phyloP scores from a whole-genome alignment of 2,113 vertebrate species.

The Gasterosteus nipponicus region DNA sequence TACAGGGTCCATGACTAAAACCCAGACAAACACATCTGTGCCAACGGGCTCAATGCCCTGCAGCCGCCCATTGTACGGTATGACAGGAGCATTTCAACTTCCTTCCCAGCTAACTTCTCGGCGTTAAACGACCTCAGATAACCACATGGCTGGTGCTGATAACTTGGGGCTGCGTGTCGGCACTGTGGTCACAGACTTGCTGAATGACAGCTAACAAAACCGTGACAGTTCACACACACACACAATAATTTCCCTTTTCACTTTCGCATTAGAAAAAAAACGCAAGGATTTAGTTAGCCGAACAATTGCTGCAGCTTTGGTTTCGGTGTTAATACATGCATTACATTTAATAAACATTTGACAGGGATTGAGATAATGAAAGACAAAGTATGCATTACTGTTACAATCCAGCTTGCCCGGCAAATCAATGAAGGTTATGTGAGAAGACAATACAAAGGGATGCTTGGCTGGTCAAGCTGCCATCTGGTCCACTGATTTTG shows the following conservation, averaged over 20 bases:
- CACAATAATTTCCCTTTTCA: neutral
- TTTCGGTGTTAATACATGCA: neutral
- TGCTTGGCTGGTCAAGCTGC: constrained; percentile 32
- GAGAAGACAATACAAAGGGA: constrained; percentile 20
- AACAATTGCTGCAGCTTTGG: neutral
- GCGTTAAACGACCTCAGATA: constrained; percentile 35
- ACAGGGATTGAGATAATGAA: neutral
- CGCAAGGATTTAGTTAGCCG: neutral
- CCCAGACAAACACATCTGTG: neutral
- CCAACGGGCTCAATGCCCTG: neutral
- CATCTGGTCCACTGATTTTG: constrained; percentile 25
- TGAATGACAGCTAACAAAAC: constrained; percentile 1
- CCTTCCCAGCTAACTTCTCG: constrained; percentile 1
- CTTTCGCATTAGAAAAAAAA: neutral
- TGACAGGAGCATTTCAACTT: constrained; percentile 5
- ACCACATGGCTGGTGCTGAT: constrained; percentile 54
- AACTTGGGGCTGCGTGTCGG: neutral
- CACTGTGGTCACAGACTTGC: neutral
- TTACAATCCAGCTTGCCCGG: neutral
- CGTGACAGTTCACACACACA: neutral
- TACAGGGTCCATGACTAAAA: neutral
- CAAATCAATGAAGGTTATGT: constrained; percentile 10
- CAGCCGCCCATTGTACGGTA: neutral
- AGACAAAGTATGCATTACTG: neutral
- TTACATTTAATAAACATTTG: neutral